Evolutionary conservation across 2,888 invertebrate genomes (phyloP), one percentile per base, ranked within the genome.

Genomic region (Salpingus planirostris): DNA sequence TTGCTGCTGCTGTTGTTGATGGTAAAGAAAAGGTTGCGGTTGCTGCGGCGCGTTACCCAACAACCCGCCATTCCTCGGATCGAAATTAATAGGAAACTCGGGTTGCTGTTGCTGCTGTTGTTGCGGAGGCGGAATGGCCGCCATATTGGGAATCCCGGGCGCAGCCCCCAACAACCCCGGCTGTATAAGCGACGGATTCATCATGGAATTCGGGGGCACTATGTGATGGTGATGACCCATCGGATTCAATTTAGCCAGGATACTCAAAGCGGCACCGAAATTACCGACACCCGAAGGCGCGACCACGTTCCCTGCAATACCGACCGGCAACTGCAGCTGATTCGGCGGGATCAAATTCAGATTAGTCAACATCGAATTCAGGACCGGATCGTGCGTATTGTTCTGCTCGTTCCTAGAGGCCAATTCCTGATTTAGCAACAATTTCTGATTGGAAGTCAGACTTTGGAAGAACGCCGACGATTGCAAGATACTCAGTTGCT

Each of bases 381-480:
- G 73, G 44, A 69, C 71, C 47, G 71, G 74, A 31, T 58, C 56
- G 55, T 78, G 76, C 12, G 75, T 60, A 59, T 70, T 70, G 43
- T 71, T 73, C 4, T 77, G 73, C 31, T 63, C 62, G 14, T 43
- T 46, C 7, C 78, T 69, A 13, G 73, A 66, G 1, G 76, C 74
- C 50, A 82, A 58, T 54, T 81, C 71, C 50, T 80, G 78, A 54
- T 80, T 81, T 0, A 80, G 73, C 61, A 76, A 72, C 46, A 81
- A 72, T 62, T 81, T 82, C 54, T 78, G 77, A 42, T 78, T 80
- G 32, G 78, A 78, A 47, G 79, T 80, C 26, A 81, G 64, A 40
- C 77, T 78, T 55, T 76, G 78, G 53, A 80, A 82, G 73, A 81
- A 81, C 33, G 69, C 70, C 1, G 80, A 80, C 52, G 71, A 74